These are phyloP conservation scores for Pasiphila rectangulata DNA, from an alignment of 2,888 invertebrate genomes.

Conservation along the genomic window DNA sequence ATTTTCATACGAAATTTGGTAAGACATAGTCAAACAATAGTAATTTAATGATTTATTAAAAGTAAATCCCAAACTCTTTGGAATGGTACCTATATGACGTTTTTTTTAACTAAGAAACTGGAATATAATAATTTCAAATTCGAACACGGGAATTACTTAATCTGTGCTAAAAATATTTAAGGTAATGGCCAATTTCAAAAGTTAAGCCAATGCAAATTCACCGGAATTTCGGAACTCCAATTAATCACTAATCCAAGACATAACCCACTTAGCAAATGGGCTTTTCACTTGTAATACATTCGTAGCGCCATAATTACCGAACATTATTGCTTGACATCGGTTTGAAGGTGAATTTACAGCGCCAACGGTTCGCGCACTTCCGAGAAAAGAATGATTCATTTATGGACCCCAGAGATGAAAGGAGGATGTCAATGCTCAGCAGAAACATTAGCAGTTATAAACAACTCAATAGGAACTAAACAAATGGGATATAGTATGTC, in stretches of 20 bases:
- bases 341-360: constrained; percentile 53
- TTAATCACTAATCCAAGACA: constrained; percentile 18
- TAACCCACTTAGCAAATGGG: constrained; percentile 43
- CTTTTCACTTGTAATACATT: constrained; percentile 45
- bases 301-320: constrained; percentile 51
- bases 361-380: constrained; percentile 58
- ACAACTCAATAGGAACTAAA: neutral
- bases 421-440: constrained; percentile 20
- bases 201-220: too few species aligned
- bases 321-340: constrained; percentile 52
- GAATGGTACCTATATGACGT: too few species aligned
- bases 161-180: too few species aligned
- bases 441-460: neutral
- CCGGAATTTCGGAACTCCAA: constrained; percentile 5
- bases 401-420: constrained; percentile 29
- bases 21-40: constrained; percentile 2
- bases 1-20: constrained; percentile 16
- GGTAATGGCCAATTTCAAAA: too few species aligned
- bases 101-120: too few species aligned
- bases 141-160: too few species aligned
- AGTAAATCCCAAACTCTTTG: too few species aligned
- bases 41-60: neutral
- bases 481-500: too few species aligned
- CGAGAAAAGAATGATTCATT: constrained; percentile 61
- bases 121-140: neutral